These are phyloP conservation scores for Aphelenchoides fujianensis DNA, from an alignment of 1,140 invertebrate genomes.

Conservation along the genomic window DNA sequence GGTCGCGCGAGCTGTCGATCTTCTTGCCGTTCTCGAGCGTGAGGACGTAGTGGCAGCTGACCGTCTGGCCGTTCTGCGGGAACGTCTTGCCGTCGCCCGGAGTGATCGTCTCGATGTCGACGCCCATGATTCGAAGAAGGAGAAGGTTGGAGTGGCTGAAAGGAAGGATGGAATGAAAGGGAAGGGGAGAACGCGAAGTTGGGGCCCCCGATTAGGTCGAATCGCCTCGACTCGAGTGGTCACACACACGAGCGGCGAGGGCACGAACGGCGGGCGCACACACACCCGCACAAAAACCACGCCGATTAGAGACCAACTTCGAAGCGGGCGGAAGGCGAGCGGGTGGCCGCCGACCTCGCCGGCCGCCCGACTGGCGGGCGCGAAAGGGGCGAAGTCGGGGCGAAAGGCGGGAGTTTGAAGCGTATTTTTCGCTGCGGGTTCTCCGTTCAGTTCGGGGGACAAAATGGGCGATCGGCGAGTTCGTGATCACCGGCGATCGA, in stretches of 20 bases:
- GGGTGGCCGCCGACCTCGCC: background rate
- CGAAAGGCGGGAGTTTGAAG: constrained; percentile 4
- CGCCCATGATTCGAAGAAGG: constrained; percentile 20
- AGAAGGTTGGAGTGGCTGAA: no score
- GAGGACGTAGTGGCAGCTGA: constrained; percentile 79
- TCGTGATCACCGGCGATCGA: no score
- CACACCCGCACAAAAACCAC: background rate
- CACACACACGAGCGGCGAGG: background rate
- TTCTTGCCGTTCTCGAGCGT: constrained; percentile 45
- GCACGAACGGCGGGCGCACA: background rate
- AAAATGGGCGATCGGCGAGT: no score
- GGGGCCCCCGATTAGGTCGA: background rate
- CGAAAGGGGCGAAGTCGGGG: background rate
- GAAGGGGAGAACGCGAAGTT: background rate
- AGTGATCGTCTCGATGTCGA: constrained; percentile 24
- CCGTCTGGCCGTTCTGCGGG: constrained; percentile 85
- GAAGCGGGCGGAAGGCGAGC: no score
- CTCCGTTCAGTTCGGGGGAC: background rate
- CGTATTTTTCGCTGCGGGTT: background rate
- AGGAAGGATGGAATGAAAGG: no score
- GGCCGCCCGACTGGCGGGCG: no score
- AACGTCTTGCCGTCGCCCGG: constrained; percentile 68
- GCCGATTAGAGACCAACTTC: no score
- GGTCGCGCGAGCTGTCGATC: no score
- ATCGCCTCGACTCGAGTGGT: background rate